These are phyloP conservation scores for Chrysina gloriosa DNA, from an alignment of 2,888 invertebrate species.

Conservation along the genomic window DNA sequence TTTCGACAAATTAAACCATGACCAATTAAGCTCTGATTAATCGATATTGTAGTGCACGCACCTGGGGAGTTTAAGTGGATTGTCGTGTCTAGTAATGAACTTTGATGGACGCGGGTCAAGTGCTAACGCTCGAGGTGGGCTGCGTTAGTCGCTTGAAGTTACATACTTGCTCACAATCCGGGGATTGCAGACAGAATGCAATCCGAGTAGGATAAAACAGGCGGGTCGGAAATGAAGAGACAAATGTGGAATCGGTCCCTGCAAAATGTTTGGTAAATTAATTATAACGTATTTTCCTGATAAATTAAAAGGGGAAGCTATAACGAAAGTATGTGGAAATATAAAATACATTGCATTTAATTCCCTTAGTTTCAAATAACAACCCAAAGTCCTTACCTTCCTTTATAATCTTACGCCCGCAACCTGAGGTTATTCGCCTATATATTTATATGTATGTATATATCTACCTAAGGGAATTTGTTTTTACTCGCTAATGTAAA, in stretches of 20 bases:
- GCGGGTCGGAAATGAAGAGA: not conserved
- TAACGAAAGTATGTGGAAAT: not conserved
- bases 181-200: not conserved
- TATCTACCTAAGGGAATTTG: not conserved
- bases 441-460: not conserved
- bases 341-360: not conserved
- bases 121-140: conserved; percentile 34
- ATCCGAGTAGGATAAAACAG: not conserved
- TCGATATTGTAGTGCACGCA: conserved; percentile 56
- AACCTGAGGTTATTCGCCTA: not conserved
- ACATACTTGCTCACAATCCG: not conserved
- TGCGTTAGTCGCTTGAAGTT: not conserved
- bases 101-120: conserved; percentile 58
- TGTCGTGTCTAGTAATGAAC: conserved; percentile 59
- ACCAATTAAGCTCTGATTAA: conserved; percentile 58
- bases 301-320: not conserved
- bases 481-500: not conserved
- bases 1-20: conserved; percentile 42
- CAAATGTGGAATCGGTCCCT: no score
- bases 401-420: not conserved
- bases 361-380: not conserved
- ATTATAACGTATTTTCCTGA: not conserved
- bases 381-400: not conserved
- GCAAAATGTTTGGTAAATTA: no score
- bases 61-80: conserved; percentile 58